Conservation (phyloP, 2,888 invertebrate genomes). For the Macaria liturata region DNA sequence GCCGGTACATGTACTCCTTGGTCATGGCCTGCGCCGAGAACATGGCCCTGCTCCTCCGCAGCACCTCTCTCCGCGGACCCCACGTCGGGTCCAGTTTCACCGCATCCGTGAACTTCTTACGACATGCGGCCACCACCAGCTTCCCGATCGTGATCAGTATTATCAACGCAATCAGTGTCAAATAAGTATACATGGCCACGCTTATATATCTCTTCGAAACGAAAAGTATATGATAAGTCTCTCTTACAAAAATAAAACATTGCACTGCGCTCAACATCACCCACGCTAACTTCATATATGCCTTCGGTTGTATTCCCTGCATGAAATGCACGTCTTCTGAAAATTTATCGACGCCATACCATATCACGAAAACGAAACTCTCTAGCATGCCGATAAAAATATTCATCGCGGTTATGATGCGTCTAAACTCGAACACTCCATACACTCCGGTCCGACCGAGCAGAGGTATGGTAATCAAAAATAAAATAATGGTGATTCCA, state of each 20-base stretch:
- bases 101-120: slow-evolving; percentile 38
- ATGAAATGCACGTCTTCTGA: slow-evolving; percentile 76
- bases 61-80: slow-evolving; percentile 63
- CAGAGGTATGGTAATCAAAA: slow-evolving; percentile 54
- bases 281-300: slow-evolving; percentile 59
- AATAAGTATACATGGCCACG: slow-evolving; percentile 8
- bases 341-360: slow-evolving; percentile 67
- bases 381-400: slow-evolving; percentile 53
- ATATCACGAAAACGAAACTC: slow-evolving; percentile 58
- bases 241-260: slow-evolving; percentile 45
- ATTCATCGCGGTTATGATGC: slow-evolving; percentile 38
- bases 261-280: slow-evolving; percentile 43
- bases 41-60: slow-evolving; percentile 72
- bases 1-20: slow-evolving; percentile 77
- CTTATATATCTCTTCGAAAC: too few species aligned
- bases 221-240: slow-evolving; percentile 26
- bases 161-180: slow-evolving; percentile 17
- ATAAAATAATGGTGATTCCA: slow-evolving; percentile 41
- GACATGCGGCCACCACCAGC: slow-evolving; percentile 45
- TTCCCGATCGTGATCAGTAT: slow-evolving; percentile 32
- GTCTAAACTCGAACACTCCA: slow-evolving; percentile 42
- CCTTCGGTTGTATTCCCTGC: slow-evolving; percentile 64
- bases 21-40: slow-evolving; percentile 78
- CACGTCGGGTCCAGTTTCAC: slow-evolving; percentile 55
- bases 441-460: slow-evolving; percentile 48